Evolutionary conservation across 2,888 invertebrate genomes (phyloP), one percentile per base, ranked within the genome.

Genomic region (Incurvaria masculella): DNA sequence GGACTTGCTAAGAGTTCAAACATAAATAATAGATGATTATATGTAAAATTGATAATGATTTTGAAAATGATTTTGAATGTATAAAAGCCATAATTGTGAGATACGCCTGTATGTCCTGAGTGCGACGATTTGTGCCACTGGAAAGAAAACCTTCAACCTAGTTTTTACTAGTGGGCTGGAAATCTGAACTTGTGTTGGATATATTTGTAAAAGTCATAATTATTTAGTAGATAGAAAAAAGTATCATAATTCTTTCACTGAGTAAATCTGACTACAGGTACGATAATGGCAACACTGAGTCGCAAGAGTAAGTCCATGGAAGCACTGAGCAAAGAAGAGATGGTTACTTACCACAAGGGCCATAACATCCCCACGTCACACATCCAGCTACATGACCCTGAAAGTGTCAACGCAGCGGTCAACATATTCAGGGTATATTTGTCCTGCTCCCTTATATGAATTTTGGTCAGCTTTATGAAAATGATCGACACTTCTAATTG

Each of bases 361-460:
- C 90, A 89, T 60, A 87, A 88, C 49, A 96, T 97, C 57, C 92
- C 94, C 1, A 93, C 91, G 46, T 95, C 96, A 0, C 96, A 96
- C 68, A 89, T 97, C 59, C 94, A 94, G 61, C 85, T 97, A 80
- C 94, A 95, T 65, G 96, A 97, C 73, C 94, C 95, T 0, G 95
- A 96, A 65, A 96, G 96, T 66, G 87, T 95, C 33, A 87, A 89
- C 45, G 84, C 94, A 1, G 94, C 96, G 4, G 94, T 95, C 61
- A 88, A 85, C 54, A 89, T 94, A 54, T 97, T 96, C 68, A 85
- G 94, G 71, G 94, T 94, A 72, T n/a, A n/a, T n/a, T n/a, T n/a
- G n/a, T n/a, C n/a, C n/a, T n/a, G n/a, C n/a, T n/a, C n/a, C n/a
- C n/a, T n/a, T n/a, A n/a, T n/a, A n/a, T n/a, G n/a, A n/a, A n/a